A percentile compares a stretch with the other conserved stretches of the same genome.
Conservation (phyloP, 2,797 vertebrate species). For the Heliangelus exortis region DNA sequence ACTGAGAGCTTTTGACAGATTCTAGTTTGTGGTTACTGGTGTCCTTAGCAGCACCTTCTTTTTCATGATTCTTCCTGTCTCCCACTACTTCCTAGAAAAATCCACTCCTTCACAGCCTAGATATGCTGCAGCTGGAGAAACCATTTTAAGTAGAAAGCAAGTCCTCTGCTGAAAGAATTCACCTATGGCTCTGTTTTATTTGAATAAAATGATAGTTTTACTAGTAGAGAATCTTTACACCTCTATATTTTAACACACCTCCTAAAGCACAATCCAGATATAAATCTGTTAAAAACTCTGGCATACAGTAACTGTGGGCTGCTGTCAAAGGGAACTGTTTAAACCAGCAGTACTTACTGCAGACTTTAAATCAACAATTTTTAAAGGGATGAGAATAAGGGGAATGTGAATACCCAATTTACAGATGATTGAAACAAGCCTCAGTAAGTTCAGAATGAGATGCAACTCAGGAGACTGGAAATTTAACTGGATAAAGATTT, state of each 20-base stretch:
- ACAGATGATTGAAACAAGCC: neutral
- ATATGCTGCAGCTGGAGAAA: neutral
- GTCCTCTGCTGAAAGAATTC: neutral
- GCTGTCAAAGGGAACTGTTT: neutral
- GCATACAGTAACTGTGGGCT: neutral
- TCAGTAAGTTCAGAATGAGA: neutral
- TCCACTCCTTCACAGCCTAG: neutral
- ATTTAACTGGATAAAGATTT: neutral
- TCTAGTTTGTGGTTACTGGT: neutral
- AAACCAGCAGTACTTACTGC: neutral
- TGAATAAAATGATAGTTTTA: neutral
- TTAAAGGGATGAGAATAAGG: neutral
- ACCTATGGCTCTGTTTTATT: neutral
- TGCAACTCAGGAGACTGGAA: neutral
- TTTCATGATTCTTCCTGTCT: slow-evolving; percentile 31
- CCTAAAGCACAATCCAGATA: neutral
- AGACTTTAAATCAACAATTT: neutral
- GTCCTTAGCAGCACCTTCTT: neutral
- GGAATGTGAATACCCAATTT: neutral
- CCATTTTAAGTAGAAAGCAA: slow-evolving; percentile 9
- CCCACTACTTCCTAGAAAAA: slow-evolving; percentile 49
- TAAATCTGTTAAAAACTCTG: neutral
- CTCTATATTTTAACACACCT: neutral
- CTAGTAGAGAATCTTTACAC: neutral
- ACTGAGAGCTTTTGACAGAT: neutral